Conservation (phyloP, 2,888 invertebrate genomes). For the Cheilosia pagana region DNA sequence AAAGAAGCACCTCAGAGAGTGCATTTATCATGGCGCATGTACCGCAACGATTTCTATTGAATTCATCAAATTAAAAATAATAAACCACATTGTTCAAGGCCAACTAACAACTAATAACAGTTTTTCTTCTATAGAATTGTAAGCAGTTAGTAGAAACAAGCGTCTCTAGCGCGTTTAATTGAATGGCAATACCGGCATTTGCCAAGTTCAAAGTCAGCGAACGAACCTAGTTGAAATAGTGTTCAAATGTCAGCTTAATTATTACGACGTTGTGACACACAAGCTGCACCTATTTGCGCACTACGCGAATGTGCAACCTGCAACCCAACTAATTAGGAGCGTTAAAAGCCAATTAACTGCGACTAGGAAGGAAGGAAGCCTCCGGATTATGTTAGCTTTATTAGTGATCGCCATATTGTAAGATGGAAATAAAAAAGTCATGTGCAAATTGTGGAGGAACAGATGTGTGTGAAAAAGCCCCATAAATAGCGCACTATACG, state of each 20-base stretch:
- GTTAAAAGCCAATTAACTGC: conserved; percentile 60
- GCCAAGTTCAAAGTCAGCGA: conserved; percentile 72
- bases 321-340: conserved; percentile 48
- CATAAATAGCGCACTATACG: conserved; percentile 13
- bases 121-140: conserved; percentile 49
- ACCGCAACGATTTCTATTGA: conserved; percentile 9
- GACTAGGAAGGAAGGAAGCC: conserved; percentile 42
- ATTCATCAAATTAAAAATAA: background rate
- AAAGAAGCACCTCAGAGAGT: conserved; percentile 26
- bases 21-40: conserved; percentile 24
- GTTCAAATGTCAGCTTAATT: conserved; percentile 59
- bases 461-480: conserved; percentile 5
- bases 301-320: conserved; percentile 26
- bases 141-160: conserved; percentile 6
- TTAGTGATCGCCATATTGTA: conserved; percentile 9
- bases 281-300: conserved; percentile 33
- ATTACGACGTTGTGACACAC: conserved; percentile 20
- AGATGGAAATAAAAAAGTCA: conserved; percentile 17
- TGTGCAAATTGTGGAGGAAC: conserved; percentile 6
- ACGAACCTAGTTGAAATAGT: conserved; percentile 53
- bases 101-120: conserved; percentile 59
- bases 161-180: conserved; percentile 25
- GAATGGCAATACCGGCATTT: conserved; percentile 41
- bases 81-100: conserved; percentile 41
- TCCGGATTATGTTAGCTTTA: conserved; percentile 3